A percentile compares a stretch with the other conserved stretches of the same genome.
Evolutionary conservation across 2,888 invertebrate species (phyloP).

Genomic region (Phania funesta): DNA sequence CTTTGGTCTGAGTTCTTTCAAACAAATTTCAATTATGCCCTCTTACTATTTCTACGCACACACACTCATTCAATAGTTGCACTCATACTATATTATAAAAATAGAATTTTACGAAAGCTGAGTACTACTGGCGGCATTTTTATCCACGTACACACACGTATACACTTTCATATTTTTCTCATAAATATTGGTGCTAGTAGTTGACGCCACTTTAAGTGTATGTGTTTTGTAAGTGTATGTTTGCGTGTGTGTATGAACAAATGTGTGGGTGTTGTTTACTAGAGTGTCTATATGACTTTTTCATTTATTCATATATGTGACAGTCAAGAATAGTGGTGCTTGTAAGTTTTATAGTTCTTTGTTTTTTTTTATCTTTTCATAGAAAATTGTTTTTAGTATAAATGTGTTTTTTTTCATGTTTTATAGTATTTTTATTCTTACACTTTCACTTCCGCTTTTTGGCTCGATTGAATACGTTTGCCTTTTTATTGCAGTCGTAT

Average conservation of each 20-base stretch:
- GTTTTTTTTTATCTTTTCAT: conserved; percentile 23
- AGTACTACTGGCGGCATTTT: conserved; percentile 63
- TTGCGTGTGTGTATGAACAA: background rate
- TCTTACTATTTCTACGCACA: background rate
- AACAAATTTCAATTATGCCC: background rate
- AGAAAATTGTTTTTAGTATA: conserved; percentile 24
- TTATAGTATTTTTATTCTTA: conserved; percentile 51
- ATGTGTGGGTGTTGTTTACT: conserved; percentile 22
- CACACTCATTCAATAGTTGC: background rate
- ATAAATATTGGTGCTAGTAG: conserved; percentile 64
- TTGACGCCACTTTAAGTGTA: conserved; percentile 64
- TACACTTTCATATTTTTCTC: conserved; percentile 47
- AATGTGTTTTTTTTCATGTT: background rate
- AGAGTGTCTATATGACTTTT: conserved; percentile 20
- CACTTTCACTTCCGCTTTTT: conserved; percentile 52
- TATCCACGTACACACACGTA: background rate
- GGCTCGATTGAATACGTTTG: conserved; percentile 39
- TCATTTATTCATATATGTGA: conserved; percentile 34
- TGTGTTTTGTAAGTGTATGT: background rate
- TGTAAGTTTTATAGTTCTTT: conserved; percentile 40
- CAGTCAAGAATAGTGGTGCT: conserved; percentile 59
- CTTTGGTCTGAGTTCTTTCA: background rate
- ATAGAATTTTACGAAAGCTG: conserved; percentile 48
- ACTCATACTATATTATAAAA: conserved; percentile 9
- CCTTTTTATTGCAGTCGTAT: conserved; percentile 7